Conservation (phyloP, 2,113 vertebrate genomes). For the Pelobates fuscus region DNA sequence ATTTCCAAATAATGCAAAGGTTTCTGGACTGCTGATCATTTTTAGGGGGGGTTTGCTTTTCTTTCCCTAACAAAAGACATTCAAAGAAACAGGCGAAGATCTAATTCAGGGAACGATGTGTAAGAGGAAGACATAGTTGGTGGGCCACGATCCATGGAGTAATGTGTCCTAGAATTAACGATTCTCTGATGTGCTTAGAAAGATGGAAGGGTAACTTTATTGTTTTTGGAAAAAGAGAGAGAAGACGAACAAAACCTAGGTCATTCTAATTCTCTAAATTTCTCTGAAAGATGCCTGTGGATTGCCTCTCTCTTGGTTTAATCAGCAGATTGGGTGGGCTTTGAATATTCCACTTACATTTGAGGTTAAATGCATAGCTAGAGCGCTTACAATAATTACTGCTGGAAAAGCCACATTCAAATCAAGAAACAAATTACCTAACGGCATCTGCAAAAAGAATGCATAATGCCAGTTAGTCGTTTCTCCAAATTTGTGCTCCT, state of each 20-base stretch:
- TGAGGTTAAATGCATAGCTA: slow-evolving; percentile 12
- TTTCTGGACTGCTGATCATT: slow-evolving; percentile 28
- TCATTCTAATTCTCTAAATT: neutral
- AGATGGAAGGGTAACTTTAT: slow-evolving; percentile 4
- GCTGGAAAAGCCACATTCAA: slow-evolving; percentile 2
- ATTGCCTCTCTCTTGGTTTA: neutral
- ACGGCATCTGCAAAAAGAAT: slow-evolving; percentile 10
- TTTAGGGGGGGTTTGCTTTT: neutral
- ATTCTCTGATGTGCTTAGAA: slow-evolving; percentile 1
- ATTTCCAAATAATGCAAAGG: neutral
- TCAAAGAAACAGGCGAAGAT: slow-evolving; percentile 9
- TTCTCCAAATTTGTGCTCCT: neutral
- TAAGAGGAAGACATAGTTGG: slow-evolving; percentile 1
- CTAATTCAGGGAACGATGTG: slow-evolving; percentile 24
- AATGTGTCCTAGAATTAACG: neutral
- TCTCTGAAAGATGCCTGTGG: neutral
- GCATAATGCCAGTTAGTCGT: slow-evolving; percentile 6
- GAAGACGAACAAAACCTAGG: neutral
- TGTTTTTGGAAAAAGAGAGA: neutral
- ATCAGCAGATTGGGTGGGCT: slow-evolving; percentile 21
- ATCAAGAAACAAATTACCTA: neutral
- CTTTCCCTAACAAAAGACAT: slow-evolving; percentile 6
- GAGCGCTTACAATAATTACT: slow-evolving; percentile 1
- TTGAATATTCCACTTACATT: neutral
- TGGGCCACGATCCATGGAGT: slow-evolving; percentile 6